phyloP scores from a whole-genome alignment of 53 echinoderm and acorn worm genomes.

The Echinometra lucunter region DNA sequence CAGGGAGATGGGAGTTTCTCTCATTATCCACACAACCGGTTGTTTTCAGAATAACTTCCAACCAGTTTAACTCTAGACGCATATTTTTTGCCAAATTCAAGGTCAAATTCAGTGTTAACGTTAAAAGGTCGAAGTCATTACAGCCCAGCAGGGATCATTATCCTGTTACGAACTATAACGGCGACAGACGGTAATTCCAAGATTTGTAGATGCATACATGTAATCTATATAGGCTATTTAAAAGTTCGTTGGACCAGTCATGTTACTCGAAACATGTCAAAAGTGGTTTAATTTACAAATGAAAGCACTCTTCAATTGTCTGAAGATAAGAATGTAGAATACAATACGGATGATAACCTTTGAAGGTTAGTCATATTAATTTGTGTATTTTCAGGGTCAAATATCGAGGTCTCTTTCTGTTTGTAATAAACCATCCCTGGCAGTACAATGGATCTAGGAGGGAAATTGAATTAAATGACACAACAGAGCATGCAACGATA shows the following conservation, averaged over 20 bases:
- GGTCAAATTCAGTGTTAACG: neutral
- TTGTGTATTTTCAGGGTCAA: constrained; percentile 1
- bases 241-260: neutral
- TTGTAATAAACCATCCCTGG: neutral
- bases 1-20: neutral
- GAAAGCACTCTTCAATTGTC: neutral
- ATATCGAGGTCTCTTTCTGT: neutral
- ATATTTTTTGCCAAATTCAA: neutral
- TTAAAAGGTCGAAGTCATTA: neutral
- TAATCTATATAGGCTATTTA: too few relatives aligned
- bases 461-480: constrained; percentile 49
- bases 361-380: neutral
- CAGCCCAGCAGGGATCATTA: neutral
- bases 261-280: neutral
- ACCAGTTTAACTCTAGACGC: neutral
- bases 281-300: neutral
- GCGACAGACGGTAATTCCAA: neutral
- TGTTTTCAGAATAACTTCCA: neutral
- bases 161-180: neutral
- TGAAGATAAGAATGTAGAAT: neutral
- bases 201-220: neutral
- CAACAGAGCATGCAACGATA: neutral
- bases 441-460: too few relatives aligned
- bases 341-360: neutral
- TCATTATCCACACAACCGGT: neutral